Percentiles rank a stretch among this genome's conserved stretches.
Conservation (phyloP, 1,140 invertebrate species). For the Cherax destructor region DNA sequence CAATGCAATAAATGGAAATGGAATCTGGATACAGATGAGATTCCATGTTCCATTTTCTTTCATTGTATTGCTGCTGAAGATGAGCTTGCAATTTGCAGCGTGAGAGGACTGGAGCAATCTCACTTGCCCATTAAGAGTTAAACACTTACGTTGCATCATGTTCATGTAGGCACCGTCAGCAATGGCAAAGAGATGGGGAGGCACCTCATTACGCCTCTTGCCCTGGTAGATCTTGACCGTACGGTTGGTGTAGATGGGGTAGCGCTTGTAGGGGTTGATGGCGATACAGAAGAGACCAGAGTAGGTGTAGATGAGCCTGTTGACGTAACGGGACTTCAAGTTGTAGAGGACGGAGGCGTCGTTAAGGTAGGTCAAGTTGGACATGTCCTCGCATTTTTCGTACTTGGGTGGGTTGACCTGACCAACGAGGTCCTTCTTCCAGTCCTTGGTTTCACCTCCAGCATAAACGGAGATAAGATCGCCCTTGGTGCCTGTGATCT, state of each 20-base stretch:
- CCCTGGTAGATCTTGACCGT: conserved; percentile 80
- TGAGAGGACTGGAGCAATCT: too few relatives aligned
- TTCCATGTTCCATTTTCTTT: too few relatives aligned
- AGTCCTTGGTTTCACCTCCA: conserved; percentile 53
- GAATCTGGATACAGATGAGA: not conserved
- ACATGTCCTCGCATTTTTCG: conserved; percentile 82
- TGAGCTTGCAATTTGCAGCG: too few relatives aligned
- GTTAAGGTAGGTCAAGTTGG: conserved; percentile 82
- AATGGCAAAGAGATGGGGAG: conserved; percentile 82
- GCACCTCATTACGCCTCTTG: conserved; percentile 80
- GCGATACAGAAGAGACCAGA: conserved; percentile 83
- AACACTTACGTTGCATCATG: conserved; percentile 78
- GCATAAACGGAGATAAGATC: conserved; percentile 74
- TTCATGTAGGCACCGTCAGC: conserved; percentile 81
- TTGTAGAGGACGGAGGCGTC: conserved; percentile 81
- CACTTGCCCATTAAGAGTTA: too few relatives aligned
- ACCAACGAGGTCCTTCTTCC: conserved; percentile 78
- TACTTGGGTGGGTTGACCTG: conserved; percentile 87
- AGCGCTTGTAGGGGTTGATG: conserved; percentile 82
- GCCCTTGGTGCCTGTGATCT: conserved; percentile 69
- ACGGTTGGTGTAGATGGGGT: conserved; percentile 80
- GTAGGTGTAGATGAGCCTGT: conserved; percentile 81
- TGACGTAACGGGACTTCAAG: conserved; percentile 77
- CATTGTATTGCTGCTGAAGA: too few relatives aligned
- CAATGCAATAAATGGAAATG: too few relatives aligned